These are phyloP conservation scores for Gonocerus acuteangulatus DNA, from an alignment of 2,888 invertebrate genomes.

Conservation along the genomic window DNA sequence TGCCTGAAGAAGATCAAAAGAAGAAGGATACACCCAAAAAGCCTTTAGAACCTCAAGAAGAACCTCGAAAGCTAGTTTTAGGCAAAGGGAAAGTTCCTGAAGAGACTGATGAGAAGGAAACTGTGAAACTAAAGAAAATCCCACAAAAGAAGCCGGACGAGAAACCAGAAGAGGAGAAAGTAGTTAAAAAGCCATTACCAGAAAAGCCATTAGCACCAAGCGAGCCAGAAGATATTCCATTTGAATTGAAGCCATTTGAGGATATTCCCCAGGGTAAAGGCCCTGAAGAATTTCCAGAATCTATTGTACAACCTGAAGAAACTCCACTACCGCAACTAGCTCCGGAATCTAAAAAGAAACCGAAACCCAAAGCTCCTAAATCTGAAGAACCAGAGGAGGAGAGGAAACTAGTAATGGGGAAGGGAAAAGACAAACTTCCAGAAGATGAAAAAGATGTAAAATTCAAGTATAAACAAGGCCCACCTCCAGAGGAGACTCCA, in stretches of 20 bases:
- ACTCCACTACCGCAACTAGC: slow-evolving; percentile 33
- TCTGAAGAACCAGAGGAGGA: slow-evolving; percentile 35
- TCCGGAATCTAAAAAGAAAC: slow-evolving; percentile 37
- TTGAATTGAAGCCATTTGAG: slow-evolving; percentile 40
- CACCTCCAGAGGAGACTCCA: slow-evolving; percentile 42
- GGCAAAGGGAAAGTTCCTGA: slow-evolving; percentile 49
- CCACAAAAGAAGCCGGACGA: slow-evolving; percentile 44
- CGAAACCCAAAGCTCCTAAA: slow-evolving; percentile 34
- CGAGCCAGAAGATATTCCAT: slow-evolving; percentile 36
- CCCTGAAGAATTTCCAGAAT: slow-evolving; percentile 21
- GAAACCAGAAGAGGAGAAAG: slow-evolving; percentile 41
- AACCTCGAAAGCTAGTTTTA: slow-evolving; percentile 45
- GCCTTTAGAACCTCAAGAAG: slow-evolving; percentile 44
- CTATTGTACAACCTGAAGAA: slow-evolving; percentile 2
- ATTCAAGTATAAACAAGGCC: slow-evolving; percentile 44
- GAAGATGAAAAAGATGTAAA: slow-evolving; percentile 41
- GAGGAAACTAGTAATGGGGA: slow-evolving; percentile 34
- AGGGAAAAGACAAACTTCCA: slow-evolving; percentile 38
- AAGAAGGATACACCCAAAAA: slow-evolving; percentile 44
- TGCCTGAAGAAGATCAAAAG: slow-evolving; percentile 42
- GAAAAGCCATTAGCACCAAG: slow-evolving; percentile 40
- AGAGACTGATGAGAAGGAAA: slow-evolving; percentile 41
- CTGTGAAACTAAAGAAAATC: slow-evolving; percentile 50
- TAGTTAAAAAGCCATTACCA: slow-evolving; percentile 37
- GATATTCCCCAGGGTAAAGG: slow-evolving; percentile 38